phyloP scores from a whole-genome alignment of 53 echinoderm and acorn worm genomes.

The Paelopatides confundens region DNA sequence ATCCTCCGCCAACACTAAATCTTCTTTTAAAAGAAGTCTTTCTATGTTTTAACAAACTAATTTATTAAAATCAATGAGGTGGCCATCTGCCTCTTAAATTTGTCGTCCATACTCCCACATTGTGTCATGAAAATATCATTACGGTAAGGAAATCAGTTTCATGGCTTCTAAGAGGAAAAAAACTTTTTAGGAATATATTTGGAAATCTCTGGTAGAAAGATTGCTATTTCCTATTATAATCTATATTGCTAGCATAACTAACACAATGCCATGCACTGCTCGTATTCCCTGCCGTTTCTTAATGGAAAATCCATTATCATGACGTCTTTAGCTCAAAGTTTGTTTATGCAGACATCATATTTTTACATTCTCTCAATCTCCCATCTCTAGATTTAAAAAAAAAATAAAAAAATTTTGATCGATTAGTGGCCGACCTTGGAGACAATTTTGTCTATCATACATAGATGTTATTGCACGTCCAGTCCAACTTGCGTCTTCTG shows the following conservation, averaged over 20 bases:
- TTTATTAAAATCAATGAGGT: neutral
- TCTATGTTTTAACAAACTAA: too few species aligned
- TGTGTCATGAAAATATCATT: neutral
- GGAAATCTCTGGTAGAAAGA: neutral
- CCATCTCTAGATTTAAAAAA: neutral
- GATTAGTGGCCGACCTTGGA: conserved; percentile 24
- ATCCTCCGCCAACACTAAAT: neutral
- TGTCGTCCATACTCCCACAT: too few species aligned
- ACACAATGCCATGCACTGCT: neutral
- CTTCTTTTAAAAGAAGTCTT: too few species aligned
- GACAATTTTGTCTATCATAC: neutral
- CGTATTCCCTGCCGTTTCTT: neutral
- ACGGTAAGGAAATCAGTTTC: neutral
- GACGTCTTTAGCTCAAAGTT: conserved; percentile 32
- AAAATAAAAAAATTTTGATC: neutral
- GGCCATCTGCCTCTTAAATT: neutral
- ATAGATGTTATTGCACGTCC: neutral
- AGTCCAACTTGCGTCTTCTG: neutral
- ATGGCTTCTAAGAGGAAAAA: neutral
- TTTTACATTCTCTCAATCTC: conserved; percentile 21
- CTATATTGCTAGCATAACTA: neutral
- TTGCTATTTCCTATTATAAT: neutral
- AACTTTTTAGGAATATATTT: neutral
- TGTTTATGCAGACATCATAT: conserved; percentile 27
- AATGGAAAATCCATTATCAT: conserved; percentile 36